These are phyloP conservation scores for Holothuria leucospilota DNA, from an alignment of 53 echinoderm and acorn worm species.

Conservation along the genomic window DNA sequence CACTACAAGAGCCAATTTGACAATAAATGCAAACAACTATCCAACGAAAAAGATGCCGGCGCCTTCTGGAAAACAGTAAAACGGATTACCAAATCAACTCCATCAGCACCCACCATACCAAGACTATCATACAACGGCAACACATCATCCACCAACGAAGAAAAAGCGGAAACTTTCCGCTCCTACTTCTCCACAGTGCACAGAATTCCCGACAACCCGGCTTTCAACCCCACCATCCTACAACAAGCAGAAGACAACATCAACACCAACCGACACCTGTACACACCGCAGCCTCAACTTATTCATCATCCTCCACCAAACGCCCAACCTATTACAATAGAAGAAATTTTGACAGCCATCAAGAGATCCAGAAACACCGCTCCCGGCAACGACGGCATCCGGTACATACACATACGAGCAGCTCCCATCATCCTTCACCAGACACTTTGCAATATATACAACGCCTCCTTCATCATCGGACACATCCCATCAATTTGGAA, in stretches of 20 bases:
- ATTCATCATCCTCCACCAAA: too few species aligned
- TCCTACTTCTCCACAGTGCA: not conserved
- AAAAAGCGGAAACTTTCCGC: not conserved
- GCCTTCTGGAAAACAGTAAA: not conserved
- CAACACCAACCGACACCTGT: not conserved
- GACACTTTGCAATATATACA: not conserved
- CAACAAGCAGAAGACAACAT: not conserved
- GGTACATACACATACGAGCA: not conserved
- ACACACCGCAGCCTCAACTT: too few species aligned
- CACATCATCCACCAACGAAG: not conserved
- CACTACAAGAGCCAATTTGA: not conserved
- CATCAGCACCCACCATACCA: not conserved
- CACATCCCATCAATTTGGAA: not conserved
- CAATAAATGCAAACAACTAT: conserved; percentile 7
- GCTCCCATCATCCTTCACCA: not conserved
- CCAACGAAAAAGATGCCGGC: not conserved
- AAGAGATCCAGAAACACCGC: not conserved
- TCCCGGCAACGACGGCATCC: not conserved
- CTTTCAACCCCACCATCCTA: not conserved
- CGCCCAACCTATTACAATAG: too few species aligned
- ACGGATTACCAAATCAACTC: not conserved
- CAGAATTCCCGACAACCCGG: not conserved
- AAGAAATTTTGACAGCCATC: not conserved
- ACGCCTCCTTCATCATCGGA: not conserved
- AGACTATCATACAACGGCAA: not conserved